Conservation (phyloP, 2,888 invertebrate genomes). For the Antheraea assamensis region DNA sequence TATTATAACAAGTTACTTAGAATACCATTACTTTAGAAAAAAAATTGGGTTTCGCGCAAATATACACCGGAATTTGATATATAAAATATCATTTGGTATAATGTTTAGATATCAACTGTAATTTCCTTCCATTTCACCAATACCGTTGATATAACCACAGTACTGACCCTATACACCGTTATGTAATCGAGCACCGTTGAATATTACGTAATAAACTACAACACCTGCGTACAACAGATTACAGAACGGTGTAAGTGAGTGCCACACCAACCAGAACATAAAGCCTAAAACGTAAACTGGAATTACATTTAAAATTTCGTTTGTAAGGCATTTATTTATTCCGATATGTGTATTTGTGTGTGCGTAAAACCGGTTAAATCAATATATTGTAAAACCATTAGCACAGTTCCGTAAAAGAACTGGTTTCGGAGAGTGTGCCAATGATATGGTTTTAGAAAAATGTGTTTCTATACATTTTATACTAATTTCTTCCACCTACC, state of each 20-base stretch:
- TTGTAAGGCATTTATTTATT: background rate
- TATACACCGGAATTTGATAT: too few species aligned
- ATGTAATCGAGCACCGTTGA: background rate
- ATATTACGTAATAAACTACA: constrained; percentile 4
- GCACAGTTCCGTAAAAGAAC: constrained; percentile 12
- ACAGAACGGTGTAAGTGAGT: constrained; percentile 6
- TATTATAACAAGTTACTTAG: too few species aligned
- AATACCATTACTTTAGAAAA: too few species aligned
- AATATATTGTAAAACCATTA: constrained; percentile 17
- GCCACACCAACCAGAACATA: constrained; percentile 12
- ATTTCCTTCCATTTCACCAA: background rate
- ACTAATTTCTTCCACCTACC: constrained; percentile 7
- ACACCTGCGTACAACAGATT: constrained; percentile 3
- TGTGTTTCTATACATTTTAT: background rate
- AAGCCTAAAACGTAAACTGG: background rate
- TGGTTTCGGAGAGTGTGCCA: constrained; percentile 29
- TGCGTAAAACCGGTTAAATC: background rate
- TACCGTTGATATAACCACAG: background rate
- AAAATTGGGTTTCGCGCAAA: too few species aligned
- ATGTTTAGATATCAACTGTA: too few species aligned
- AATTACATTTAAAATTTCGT: constrained; percentile 1
- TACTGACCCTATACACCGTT: background rate
- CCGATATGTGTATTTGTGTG: background rate
- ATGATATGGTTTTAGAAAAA: constrained; percentile 23
- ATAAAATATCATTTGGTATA: too few species aligned